Percentiles rank a stretch among this genome's conserved stretches.
Conservation (phyloP, 2,797 vertebrate genomes). For the Crax fasciolata region DNA sequence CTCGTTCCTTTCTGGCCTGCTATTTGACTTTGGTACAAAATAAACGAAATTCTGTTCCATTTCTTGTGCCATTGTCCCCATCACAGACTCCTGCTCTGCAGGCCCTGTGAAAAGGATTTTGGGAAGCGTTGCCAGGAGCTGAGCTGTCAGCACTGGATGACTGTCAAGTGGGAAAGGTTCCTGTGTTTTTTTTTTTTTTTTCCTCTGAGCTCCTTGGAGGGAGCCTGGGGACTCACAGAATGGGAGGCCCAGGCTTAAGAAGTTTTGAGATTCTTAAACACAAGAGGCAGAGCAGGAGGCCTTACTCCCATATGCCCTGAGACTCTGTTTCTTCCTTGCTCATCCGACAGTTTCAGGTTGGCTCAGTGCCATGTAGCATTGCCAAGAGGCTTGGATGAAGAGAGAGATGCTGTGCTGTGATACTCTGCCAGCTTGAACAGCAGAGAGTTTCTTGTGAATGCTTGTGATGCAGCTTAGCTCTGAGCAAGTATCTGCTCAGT, state of each 20-base stretch:
- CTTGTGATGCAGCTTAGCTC: not conserved
- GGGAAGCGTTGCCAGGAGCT: not conserved
- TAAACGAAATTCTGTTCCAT: not conserved
- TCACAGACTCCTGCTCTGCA: not conserved
- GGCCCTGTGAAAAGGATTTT: not conserved
- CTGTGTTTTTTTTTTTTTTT: not conserved
- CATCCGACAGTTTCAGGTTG: not conserved
- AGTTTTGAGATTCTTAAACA: not conserved
- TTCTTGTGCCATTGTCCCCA: not conserved
- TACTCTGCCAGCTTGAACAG: not conserved
- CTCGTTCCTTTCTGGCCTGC: not conserved
- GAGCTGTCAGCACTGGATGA: rapidly evolving
- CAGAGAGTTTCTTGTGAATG: not conserved
- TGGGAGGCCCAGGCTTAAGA: not conserved
- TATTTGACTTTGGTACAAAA: not conserved
- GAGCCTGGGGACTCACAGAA: not conserved
- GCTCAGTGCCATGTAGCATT: not conserved
- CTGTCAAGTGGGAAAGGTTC: not conserved
- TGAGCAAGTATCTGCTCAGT: not conserved
- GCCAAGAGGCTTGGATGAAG: not conserved
- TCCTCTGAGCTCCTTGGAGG: not conserved
- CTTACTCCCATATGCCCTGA: not conserved
- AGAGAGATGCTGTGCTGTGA: not conserved
- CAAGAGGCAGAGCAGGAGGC: not conserved
- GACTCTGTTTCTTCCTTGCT: not conserved